A percentile compares a stretch with the other conserved stretches of the same genome.
These are phyloP conservation scores for Cheilosia urbana DNA, from an alignment of 2,888 invertebrate species.

Conservation along the genomic window DNA sequence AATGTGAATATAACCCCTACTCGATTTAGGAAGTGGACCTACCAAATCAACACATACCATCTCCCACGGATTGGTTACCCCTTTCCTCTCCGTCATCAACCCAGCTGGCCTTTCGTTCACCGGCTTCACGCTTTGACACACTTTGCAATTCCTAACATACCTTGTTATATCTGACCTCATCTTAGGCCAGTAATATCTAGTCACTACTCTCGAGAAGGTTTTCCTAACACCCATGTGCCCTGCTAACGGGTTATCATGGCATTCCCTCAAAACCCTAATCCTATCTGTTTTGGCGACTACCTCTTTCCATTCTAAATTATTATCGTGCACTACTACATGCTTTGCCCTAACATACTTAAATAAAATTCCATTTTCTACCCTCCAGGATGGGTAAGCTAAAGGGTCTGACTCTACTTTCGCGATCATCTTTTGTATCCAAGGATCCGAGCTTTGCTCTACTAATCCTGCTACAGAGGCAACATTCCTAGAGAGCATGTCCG, in stretches of 20 bases:
- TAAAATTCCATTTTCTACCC: background rate
- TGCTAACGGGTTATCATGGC: background rate
- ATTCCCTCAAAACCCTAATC: too few relatives aligned
- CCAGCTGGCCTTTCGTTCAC: conserved; percentile 27
- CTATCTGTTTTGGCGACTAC: too few relatives aligned
- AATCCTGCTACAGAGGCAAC: background rate
- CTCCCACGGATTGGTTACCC: conserved; percentile 26
- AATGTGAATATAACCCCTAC: conserved; percentile 22
- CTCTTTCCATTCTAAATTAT: too few relatives aligned
- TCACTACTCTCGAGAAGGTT: conserved; percentile 12
- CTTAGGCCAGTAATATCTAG: conserved; percentile 26
- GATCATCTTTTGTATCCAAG: background rate
- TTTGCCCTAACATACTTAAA: background rate
- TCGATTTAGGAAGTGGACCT: conserved; percentile 43
- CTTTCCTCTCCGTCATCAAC: background rate
- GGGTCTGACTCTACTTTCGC: background rate
- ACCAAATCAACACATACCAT: conserved; percentile 39
- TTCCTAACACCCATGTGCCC: conserved; percentile 29
- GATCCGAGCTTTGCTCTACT: background rate
- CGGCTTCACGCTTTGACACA: conserved; percentile 28
- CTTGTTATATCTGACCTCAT: conserved; percentile 13
- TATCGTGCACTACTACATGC: background rate
- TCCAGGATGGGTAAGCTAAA: background rate
- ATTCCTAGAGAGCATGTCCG: conserved; percentile 14
- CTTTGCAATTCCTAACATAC: conserved; percentile 25